phyloP scores from a whole-genome alignment of 1,140 invertebrate species.

The Megalonaias nervosa region DNA sequence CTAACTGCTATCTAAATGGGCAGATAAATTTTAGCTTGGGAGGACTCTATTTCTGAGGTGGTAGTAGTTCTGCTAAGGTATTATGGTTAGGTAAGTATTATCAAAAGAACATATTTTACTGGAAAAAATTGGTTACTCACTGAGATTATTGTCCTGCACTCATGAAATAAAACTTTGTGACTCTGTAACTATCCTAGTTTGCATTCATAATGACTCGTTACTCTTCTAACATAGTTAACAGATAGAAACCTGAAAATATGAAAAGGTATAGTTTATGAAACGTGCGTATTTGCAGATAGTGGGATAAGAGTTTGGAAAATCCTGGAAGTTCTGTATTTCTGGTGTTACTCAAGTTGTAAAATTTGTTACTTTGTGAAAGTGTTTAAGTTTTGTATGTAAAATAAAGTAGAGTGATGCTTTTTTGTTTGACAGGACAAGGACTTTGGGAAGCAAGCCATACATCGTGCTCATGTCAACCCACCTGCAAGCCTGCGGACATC shows the following conservation, averaged over 20 bases:
- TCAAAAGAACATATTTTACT: too few species aligned
- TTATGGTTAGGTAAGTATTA: too few species aligned
- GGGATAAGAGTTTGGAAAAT: neutral
- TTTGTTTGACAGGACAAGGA: slow-evolving; percentile 83
- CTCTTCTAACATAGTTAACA: too few species aligned
- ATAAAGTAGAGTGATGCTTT: neutral
- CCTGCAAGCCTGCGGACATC: slow-evolving; percentile 83
- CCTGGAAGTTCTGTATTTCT: neutral
- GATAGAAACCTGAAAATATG: neutral
- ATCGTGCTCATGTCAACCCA: slow-evolving; percentile 80
- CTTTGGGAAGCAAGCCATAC: slow-evolving; percentile 90
- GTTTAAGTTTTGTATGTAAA: neutral
- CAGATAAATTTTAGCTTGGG: too few species aligned
- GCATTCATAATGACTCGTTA: too few species aligned
- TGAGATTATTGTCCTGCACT: too few species aligned
- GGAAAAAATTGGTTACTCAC: too few species aligned
- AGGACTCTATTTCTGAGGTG: too few species aligned
- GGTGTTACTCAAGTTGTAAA: neutral
- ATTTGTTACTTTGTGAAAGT: neutral
- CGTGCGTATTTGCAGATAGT: neutral
- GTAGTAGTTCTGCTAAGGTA: too few species aligned
- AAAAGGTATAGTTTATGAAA: neutral
- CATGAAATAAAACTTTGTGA: too few species aligned
- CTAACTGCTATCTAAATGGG: too few species aligned
- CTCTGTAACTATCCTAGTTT: too few species aligned